Conservation (phyloP, 2,888 invertebrate species). For the Cotesia congregata region DNA sequence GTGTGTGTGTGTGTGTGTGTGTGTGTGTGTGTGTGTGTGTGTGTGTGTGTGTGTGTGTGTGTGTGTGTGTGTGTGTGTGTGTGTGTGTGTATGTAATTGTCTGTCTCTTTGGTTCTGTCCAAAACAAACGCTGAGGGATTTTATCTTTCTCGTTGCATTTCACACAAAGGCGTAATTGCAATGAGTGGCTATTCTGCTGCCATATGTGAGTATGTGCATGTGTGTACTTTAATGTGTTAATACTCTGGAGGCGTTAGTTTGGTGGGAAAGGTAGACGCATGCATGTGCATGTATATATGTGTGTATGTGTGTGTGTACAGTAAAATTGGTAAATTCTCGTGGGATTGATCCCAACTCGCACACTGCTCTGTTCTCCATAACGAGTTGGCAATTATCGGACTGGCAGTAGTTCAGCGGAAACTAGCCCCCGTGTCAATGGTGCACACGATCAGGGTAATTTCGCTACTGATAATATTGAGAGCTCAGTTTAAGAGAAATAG, state of each 20-base stretch:
- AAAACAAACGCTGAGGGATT: slow-evolving; percentile 17
- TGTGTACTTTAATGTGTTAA: too few relatives aligned
- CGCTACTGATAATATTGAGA: slow-evolving; percentile 28
- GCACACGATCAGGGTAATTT: slow-evolving; percentile 33
- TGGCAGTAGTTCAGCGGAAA: slow-evolving; percentile 24
- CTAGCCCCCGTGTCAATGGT: slow-evolving; percentile 30
- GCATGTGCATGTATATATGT: neutral
- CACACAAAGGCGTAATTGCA: neutral
- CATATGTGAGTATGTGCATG: too few relatives aligned
- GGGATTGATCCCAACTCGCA: slow-evolving; percentile 27
- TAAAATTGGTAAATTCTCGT: slow-evolving; percentile 32
- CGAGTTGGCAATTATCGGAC: slow-evolving; percentile 41
- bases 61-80: too few relatives aligned
- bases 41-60: too few relatives aligned
- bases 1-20: too few relatives aligned
- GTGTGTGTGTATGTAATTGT: slow-evolving; percentile 41
- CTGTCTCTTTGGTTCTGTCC: slow-evolving; percentile 41
- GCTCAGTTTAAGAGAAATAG: neutral
- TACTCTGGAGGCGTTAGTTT: neutral
- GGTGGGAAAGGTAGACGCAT: neutral
- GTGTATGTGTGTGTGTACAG: neutral
- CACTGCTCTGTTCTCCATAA: slow-evolving; percentile 37
- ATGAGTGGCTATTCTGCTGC: too few relatives aligned
- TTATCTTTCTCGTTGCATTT: slow-evolving; percentile 24
- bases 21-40: too few relatives aligned